Evolutionary conservation across 2,797 vertebrate species (phyloP).

Genomic region (Neosilurus mollespiculum): DNA sequence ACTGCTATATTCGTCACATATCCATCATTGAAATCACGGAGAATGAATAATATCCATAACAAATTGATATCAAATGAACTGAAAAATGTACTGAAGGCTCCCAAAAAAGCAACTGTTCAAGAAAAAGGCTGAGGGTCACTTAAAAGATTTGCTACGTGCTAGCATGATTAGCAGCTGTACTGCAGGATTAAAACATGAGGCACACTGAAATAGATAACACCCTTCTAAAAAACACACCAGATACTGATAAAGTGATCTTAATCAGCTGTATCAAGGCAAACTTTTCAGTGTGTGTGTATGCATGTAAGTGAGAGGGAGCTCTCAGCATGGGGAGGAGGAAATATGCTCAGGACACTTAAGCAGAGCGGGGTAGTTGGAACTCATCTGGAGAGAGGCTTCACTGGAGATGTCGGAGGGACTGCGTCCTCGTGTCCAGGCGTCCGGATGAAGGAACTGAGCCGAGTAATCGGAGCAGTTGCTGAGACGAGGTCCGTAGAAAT

Average conservation of each 20-base stretch:
- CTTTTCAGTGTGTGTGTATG: constrained; percentile 16
- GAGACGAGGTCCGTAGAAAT: constrained; percentile 86
- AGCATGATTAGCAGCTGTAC: constrained; percentile 20
- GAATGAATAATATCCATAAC: not conserved
- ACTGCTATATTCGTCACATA: not conserved
- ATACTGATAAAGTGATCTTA: constrained; percentile 39
- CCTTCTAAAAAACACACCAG: not conserved
- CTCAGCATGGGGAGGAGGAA: constrained; percentile 89
- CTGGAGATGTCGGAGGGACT: constrained; percentile 88
- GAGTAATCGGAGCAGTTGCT: constrained; percentile 93
- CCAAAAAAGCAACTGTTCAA: not conserved
- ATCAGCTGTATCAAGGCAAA: constrained; percentile 40
- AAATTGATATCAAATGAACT: not conserved
- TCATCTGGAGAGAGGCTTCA: constrained; percentile 88
- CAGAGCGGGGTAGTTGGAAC: constrained; percentile 83
- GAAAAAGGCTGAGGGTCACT: not conserved
- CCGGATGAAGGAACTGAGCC: constrained; percentile 87
- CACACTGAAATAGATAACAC: constrained; percentile 6
- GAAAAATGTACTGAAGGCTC: not conserved
- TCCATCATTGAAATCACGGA: not conserved
- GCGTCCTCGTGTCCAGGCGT: constrained; percentile 81
- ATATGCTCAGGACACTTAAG: constrained; percentile 91
- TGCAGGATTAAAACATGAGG: constrained; percentile 19
- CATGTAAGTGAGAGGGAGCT: not conserved
- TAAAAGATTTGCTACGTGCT: constrained; percentile 14